Conservation (phyloP, 2,888 invertebrate genomes). For the Lasioglossum vierecki region DNA sequence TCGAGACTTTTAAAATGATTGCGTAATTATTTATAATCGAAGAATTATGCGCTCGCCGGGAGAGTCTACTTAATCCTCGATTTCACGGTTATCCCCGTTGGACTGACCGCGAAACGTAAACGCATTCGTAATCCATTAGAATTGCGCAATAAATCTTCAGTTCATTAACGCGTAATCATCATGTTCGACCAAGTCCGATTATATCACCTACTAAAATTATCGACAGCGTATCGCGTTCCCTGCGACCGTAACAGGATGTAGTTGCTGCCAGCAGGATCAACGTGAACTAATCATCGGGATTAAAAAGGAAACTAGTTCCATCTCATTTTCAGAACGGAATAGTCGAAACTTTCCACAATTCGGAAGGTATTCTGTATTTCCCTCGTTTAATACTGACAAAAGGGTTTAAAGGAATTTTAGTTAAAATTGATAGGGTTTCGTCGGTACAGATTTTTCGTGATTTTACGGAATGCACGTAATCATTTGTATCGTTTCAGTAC, state of each 20-base stretch:
- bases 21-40: not conserved
- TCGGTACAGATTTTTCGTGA: not conserved
- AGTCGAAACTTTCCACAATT: no score
- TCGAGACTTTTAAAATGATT: not conserved
- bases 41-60: not conserved
- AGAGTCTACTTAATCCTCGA: not conserved
- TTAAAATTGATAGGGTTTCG: no score
- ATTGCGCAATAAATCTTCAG: constrained; percentile 2
- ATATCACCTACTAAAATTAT: constrained; percentile 14
- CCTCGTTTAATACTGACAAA: not conserved
- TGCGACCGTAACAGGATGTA: not conserved
- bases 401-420: not conserved
- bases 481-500: no score
- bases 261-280: not conserved
- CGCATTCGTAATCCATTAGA: not conserved
- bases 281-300: not conserved
- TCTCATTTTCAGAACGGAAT: not conserved
- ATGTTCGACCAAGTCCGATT: not conserved
- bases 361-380: not conserved
- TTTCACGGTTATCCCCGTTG: not conserved
- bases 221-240: not conserved
- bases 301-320: not conserved
- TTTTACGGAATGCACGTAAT: no score
- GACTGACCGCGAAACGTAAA: not conserved
- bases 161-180: constrained; percentile 10